Evolutionary conservation across 2,888 invertebrate species (phyloP).

Genomic region (Octonoba sinensis): DNA sequence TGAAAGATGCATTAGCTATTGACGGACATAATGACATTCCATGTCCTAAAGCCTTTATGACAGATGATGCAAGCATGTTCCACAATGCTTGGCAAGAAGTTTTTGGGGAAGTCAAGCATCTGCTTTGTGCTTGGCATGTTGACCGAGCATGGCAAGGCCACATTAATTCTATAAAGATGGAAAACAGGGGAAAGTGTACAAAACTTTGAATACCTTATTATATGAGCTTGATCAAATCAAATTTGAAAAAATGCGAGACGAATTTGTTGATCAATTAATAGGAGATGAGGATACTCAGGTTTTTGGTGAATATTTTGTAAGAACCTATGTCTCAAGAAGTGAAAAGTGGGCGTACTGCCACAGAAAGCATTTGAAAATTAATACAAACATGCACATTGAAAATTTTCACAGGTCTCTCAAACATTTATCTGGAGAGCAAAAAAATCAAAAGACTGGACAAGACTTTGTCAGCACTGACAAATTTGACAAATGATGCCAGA

Average conservation of each 20-base stretch:
- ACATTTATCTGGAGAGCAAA: constrained; percentile 17
- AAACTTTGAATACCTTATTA: not conserved
- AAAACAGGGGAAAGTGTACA: not conserved
- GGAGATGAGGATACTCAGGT: not conserved
- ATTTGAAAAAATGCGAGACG: not conserved
- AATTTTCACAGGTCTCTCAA: constrained; percentile 18
- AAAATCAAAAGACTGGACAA: constrained; percentile 12
- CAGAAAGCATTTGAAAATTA: constrained; percentile 10
- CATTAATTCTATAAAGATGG: not conserved
- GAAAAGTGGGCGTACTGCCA: constrained; percentile 6
- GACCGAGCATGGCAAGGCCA: not conserved
- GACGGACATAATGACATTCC: no score
- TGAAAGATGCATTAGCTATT: not conserved
- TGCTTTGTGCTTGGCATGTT: not conserved
- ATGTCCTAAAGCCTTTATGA: not conserved
- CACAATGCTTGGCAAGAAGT: not conserved
- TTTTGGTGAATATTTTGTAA: not conserved
- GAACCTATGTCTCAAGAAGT: not conserved
- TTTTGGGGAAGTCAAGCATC: not conserved
- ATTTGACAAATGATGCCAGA: constrained; percentile 6
- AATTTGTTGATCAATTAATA: not conserved
- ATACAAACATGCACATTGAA: constrained; percentile 18
- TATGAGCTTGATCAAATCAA: not conserved
- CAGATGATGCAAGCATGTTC: not conserved
- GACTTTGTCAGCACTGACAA: not conserved